phyloP scores from a whole-genome alignment of 2,888 invertebrate species.

The Schizaphis graminum region DNA sequence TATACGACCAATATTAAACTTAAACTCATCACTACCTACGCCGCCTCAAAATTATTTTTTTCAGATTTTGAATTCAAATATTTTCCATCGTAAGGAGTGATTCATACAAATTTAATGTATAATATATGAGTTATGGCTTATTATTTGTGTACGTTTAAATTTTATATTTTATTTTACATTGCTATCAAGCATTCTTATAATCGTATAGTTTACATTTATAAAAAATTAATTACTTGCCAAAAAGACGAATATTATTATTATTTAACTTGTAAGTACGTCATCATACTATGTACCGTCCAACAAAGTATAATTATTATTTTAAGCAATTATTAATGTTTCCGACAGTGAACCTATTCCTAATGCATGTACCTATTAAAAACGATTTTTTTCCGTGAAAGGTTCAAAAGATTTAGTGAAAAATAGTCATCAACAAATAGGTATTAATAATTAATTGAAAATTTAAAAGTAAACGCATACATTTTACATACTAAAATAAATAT shows the following conservation, averaged over 20 bases:
- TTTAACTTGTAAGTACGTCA: not conserved
- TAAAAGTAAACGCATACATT: not conserved
- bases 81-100: not conserved
- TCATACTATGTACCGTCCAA: not conserved
- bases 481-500: not conserved
- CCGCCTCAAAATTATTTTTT: not conserved
- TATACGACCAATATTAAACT: not conserved
- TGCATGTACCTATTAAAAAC: not conserved
- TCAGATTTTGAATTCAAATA: not conserved
- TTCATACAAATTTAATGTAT: not conserved
- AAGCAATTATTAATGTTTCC: not conserved
- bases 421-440: too few species aligned
- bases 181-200: not conserved
- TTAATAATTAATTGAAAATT: not conserved
- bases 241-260: not conserved
- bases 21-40: not conserved
- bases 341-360: not conserved
- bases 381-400: rapidly evolving
- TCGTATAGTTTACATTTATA: not conserved
- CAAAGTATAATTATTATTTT: not conserved
- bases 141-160: not conserved
- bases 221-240: not conserved
- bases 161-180: not conserved
- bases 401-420: not conserved
- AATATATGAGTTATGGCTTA: not conserved